Percentiles rank a stretch among this genome's conserved stretches.
Evolutionary conservation across 2,797 vertebrate genomes (phyloP).

Genomic region (Anas bahamensis): DNA sequence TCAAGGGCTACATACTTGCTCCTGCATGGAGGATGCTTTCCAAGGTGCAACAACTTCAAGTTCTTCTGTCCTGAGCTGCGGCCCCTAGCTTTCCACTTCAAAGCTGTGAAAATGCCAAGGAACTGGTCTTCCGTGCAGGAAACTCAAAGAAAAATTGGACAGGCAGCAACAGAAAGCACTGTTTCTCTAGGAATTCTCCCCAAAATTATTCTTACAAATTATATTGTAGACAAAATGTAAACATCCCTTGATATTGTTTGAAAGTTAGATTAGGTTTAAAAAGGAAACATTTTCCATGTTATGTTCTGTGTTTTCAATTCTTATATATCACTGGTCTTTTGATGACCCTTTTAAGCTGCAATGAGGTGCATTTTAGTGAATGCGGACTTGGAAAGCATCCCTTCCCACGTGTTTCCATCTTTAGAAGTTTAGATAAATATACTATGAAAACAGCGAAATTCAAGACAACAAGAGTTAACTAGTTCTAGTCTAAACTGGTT

Average conservation of each 20-base stretch:
- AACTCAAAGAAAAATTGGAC: background rate
- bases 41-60: background rate
- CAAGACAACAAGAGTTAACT: background rate
- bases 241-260: background rate
- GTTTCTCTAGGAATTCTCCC: background rate
- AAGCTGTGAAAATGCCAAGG: background rate
- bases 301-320: accelerated
- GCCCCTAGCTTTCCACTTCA: background rate
- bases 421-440: background rate
- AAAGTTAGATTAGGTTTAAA: background rate
- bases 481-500: background rate
- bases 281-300: background rate
- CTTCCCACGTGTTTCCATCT: background rate
- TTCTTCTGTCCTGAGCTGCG: background rate
- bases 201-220: background rate
- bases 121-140: background rate
- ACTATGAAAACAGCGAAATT: background rate
- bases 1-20: background rate
- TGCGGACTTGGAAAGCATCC: background rate
- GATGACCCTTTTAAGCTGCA: background rate
- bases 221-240: background rate
- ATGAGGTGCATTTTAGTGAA: background rate
- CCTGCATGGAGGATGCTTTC: background rate
- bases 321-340: background rate
- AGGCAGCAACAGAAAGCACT: background rate